These are phyloP conservation scores for Drosophila emarginata DNA, from an alignment of 2,888 invertebrate genomes.

Conservation along the genomic window DNA sequence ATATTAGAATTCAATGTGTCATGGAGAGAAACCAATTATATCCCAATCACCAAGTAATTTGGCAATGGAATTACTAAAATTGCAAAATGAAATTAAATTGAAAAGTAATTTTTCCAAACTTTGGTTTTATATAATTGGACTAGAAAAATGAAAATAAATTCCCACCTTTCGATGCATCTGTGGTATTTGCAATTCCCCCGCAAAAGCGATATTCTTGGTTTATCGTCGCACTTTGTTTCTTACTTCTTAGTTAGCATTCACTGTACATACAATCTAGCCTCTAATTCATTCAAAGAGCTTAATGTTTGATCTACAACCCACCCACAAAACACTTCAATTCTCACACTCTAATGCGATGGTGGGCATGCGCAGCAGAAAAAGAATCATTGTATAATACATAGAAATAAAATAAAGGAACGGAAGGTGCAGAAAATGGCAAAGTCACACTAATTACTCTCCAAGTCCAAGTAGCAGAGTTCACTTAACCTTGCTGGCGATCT, in stretches of 20 bases:
- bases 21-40: not conserved
- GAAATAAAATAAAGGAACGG: conserved; percentile 27
- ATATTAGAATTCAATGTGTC: conserved; percentile 5
- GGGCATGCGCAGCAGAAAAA: conserved; percentile 23
- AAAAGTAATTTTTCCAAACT: not conserved
- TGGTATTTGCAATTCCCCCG: no score
- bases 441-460: conserved; percentile 49
- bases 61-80: conserved; percentile 4
- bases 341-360: conserved; percentile 35
- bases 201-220: not conserved
- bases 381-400: conserved; percentile 9
- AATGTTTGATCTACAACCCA: not conserved
- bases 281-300: conserved; percentile 3
- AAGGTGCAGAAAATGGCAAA: conserved; percentile 56
- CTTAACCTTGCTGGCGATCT: not conserved
- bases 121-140: not conserved
- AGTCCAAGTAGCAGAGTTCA: conserved; percentile 4
- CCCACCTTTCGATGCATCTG: no score
- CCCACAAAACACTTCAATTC: conserved; percentile 21
- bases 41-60: conserved; percentile 10
- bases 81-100: not conserved
- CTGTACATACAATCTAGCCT: not conserved
- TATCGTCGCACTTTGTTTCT: not conserved
- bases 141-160: not conserved
- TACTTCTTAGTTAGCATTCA: not conserved